phyloP scores from a whole-genome alignment of 2,888 invertebrate species.

The Dicycla oo region DNA sequence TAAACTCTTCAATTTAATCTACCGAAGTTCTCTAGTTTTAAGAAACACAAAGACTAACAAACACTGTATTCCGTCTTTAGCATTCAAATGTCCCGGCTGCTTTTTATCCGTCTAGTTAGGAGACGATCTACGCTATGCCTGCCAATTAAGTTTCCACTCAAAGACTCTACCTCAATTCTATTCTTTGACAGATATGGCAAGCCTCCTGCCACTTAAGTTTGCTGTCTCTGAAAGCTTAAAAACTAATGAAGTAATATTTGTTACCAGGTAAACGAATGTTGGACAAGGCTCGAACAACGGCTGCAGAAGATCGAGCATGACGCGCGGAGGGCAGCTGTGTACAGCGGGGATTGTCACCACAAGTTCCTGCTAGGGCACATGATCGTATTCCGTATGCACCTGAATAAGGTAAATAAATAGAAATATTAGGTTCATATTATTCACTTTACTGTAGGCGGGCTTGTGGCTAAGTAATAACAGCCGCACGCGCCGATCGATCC shows the following conservation, averaged over 20 bases:
- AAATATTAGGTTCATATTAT: too few relatives aligned
- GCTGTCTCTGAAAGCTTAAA: too few relatives aligned
- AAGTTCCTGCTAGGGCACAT: conserved; percentile 86
- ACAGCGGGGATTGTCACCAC: conserved; percentile 84
- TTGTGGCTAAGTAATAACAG: too few relatives aligned
- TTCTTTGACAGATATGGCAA: neutral
- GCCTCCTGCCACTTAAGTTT: too few relatives aligned
- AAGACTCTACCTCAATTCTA: too few relatives aligned
- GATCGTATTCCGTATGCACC: conserved; percentile 86
- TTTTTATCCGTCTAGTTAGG: neutral
- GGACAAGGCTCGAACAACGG: conserved; percentile 67
- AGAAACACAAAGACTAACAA: too few relatives aligned
- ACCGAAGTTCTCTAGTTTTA: too few relatives aligned
- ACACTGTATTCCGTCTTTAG: neutral
- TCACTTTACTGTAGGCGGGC: too few relatives aligned
- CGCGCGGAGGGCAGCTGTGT: conserved; percentile 78
- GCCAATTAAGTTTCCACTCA: neutral
- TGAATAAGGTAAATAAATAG: conserved; percentile 79
- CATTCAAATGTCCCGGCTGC: neutral
- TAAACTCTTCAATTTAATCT: too few relatives aligned
- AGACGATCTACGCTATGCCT: neutral
- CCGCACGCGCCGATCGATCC: too few relatives aligned
- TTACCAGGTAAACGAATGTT: conserved; percentile 68
- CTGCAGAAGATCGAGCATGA: conserved; percentile 77
- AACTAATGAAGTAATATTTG: too few relatives aligned